Base-by-base conservation (phyloP, 2,113 vertebrate species). In the Brienomyrus brachyistius region DNA sequence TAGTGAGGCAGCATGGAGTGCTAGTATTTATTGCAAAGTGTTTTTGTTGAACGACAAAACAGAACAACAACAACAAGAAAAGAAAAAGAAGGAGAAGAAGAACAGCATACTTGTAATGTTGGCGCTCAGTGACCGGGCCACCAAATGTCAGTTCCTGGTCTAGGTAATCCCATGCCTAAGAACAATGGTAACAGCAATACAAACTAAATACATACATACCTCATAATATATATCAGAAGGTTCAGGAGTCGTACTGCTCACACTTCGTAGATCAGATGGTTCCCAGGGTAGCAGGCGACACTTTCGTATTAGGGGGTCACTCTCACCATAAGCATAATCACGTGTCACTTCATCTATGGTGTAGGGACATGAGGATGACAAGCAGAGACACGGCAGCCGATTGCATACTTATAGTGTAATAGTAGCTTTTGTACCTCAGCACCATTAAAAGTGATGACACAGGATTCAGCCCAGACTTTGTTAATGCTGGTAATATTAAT, bases 301-400 rank as follows among this genome's bases (percentile, higher is more conserved):
- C 17, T 85, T 96, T 92, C 97, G 96, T 91, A 98, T 89, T 92
- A 98, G 93, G 2, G 95, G 93, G 90, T 98, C 92, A 0, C 92
- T 90, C 92, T 99, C 98, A 15, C 98, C 98, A 0, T 98, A 95
- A 0, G 97, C 93, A 0, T 97, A 99, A 93, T 99, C 98, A 43
- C 98, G 97, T 4, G 97, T 98, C 50, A 98, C 97, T 93, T 99
- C 98, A 88, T 98, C 98, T 99, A 95, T 51, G 82, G 70, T n/a
- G 89, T 56, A 86, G 92, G 94, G n/a, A 91, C 27, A 90, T 80
- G 43, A 2, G 50, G 85, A 86, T 50, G 50, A 23, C 21, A 56
- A 2, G 43, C 3, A 43, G 74, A 43, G 74, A 77, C 74, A 19
- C 13, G 2, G 35, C 27, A 19, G 13, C 15, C 1, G 7, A 5